phyloP scores from a whole-genome alignment of 2,888 invertebrate genomes.

The Thecocarcelia acutangulata region DNA sequence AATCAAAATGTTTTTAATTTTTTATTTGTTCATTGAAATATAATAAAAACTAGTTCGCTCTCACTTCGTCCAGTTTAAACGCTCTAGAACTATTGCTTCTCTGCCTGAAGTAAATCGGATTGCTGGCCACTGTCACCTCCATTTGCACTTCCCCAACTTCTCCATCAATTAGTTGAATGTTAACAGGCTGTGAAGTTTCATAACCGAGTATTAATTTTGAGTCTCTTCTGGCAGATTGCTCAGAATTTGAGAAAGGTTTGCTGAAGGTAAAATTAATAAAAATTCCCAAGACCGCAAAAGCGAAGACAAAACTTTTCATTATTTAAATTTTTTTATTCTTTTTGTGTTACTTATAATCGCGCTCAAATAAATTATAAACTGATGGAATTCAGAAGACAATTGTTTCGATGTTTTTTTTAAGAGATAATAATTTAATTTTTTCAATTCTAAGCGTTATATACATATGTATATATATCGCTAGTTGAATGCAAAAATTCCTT shows the following conservation, averaged over 20 bases:
- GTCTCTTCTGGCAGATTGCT: background rate
- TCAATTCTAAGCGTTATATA: too few relatives aligned
- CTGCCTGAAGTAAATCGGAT: conserved; percentile 44
- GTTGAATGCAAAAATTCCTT: too few relatives aligned
- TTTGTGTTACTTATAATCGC: conserved; percentile 5
- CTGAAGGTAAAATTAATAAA: background rate
- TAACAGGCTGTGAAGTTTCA: conserved; percentile 3
- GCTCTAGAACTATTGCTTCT: conserved; percentile 13
- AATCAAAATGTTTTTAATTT: too few relatives aligned
- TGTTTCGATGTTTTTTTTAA: background rate
- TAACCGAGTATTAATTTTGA: conserved; percentile 18
- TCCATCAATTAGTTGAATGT: conserved; percentile 13
- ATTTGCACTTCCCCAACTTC: conserved; percentile 47
- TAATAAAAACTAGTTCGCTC: conserved; percentile 28
- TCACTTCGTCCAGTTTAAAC: conserved; percentile 36
- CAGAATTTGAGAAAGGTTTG: conserved; percentile 5
- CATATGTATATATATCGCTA: too few relatives aligned
- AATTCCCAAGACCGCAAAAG: background rate
- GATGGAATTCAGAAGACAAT: conserved; percentile 9
- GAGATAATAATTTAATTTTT: too few relatives aligned
- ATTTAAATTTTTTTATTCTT: background rate
- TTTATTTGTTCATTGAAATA: too few relatives aligned
- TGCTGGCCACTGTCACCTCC: conserved; percentile 51
- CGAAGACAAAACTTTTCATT: conserved; percentile 16
- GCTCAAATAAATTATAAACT: conserved; percentile 28